Conservation (phyloP, 2,888 invertebrate species). For the Leptopilina drosophilae region DNA sequence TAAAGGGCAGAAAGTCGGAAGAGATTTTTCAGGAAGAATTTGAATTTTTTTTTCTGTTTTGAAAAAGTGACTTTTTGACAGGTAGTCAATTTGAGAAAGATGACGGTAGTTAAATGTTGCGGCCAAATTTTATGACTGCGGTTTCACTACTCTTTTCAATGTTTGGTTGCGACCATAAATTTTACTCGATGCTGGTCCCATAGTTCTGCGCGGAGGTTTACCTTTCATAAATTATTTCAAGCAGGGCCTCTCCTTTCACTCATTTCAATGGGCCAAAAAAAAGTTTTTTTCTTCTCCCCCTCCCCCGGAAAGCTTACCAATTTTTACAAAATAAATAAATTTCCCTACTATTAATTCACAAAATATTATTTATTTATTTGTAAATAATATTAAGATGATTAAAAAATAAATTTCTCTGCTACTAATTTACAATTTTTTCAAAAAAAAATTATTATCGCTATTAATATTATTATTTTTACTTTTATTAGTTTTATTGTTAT, state of each 20-base stretch:
- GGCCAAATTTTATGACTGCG: slow-evolving; percentile 53
- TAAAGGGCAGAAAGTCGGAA: not conserved
- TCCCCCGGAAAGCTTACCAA: not conserved
- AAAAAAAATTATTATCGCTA: no score
- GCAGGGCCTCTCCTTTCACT: not conserved
- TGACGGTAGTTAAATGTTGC: slow-evolving; percentile 48
- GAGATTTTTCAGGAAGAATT: not conserved
- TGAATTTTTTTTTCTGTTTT: not conserved
- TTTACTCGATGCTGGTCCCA: not conserved
- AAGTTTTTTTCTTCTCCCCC: not conserved
- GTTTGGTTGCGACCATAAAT: slow-evolving; percentile 45
- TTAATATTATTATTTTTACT: no score
- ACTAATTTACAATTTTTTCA: no score
- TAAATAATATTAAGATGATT: no score
- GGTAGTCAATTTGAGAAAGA: slow-evolving; percentile 24
- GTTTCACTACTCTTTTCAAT: slow-evolving; percentile 44
- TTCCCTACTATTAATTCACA: no score
- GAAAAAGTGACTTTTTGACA: slow-evolving; percentile 7
- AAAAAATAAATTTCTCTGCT: not conserved
- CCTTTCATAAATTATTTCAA: slow-evolving; percentile 4
- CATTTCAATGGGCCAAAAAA: not conserved
- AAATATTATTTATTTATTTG: no score
- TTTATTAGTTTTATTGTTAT: no score
- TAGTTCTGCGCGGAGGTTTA: not conserved
- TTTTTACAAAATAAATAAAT: not conserved